phyloP scores from a whole-genome alignment of 2,888 invertebrate species.

The Carabus problematicus region DNA sequence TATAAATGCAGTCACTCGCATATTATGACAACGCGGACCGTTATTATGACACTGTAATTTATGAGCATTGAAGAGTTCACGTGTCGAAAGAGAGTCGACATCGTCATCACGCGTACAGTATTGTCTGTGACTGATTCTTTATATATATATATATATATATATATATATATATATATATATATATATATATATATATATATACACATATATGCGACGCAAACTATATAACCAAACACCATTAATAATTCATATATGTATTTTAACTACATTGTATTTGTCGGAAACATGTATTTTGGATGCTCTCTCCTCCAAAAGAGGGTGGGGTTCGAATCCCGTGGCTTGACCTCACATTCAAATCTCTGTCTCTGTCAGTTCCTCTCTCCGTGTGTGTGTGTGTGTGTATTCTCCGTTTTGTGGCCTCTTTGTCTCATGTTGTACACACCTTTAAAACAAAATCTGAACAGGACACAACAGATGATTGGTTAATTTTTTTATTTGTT shows the following conservation, averaged over 20 bases:
- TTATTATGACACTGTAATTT: too few relatives aligned
- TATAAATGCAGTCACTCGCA: background rate
- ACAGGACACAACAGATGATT: background rate
- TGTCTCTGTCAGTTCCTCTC: background rate
- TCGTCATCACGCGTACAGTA: too few relatives aligned
- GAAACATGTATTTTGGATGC: slow-evolving; percentile 29
- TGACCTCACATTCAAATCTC: slow-evolving; percentile 23
- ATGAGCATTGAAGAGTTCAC: too few relatives aligned
- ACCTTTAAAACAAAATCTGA: slow-evolving; percentile 11
- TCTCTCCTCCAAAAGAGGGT: slow-evolving; percentile 16
- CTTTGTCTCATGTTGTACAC: slow-evolving; percentile 2
- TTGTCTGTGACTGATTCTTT: too few relatives aligned
- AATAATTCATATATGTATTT: slow-evolving; percentile 31
- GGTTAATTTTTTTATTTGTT: too few relatives aligned
- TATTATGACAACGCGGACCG: background rate
- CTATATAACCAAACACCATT: slow-evolving; percentile 3
- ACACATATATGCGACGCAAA: slow-evolving; percentile 7
- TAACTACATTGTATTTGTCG: slow-evolving; percentile 30
- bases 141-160: too few relatives aligned
- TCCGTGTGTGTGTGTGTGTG: background rate
- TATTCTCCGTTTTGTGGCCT: background rate
- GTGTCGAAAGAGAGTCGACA: too few relatives aligned
- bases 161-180: too few relatives aligned
- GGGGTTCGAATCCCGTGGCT: slow-evolving; percentile 19
- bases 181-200: background rate